Base-by-base conservation (phyloP, 2,888 invertebrate genomes). In the Drosophila mercatorum region DNA sequence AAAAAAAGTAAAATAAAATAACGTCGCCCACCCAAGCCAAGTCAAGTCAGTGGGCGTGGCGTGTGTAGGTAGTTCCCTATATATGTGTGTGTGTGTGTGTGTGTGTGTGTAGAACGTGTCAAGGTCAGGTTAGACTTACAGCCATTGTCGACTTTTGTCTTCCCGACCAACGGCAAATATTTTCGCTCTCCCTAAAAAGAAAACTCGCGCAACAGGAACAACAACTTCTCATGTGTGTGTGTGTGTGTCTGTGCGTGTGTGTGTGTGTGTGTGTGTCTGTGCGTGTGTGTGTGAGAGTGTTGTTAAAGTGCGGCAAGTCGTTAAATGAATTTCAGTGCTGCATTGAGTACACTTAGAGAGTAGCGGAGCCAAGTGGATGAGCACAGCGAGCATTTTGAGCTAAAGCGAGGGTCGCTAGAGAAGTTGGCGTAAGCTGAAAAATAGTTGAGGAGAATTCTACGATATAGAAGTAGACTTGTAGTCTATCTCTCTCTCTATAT, bases 251-350 rank as follows among this genome's bases (percentile, higher is more conserved):
- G 17, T 0, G 17, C 0, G 17, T 0, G 38, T 55, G 14, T 66
- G 61, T 46, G 56, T 46, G 38, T 49, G 17, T 17, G 46, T 36
- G 34, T 36, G 10, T 41, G 41, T 43, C 49, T 63, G 53, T 41
- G 44, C 55, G 52, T 41, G 55, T 60, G 59, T 40, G 52, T 65
- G 57, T 63, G 65, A 63, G 62, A 59, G 81, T 64, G 60, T 66
- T 72, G 81, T 79, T 89, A 79, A 81, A 89, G 89, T 87, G 84
- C 82, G 84, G 79, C 84, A 84, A 84, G 89, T 84, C 84, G 88
- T 89, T 87, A 89, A 84, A 84, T 84, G 89, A 84, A 84, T 89
- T 89, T 87, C 89, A 84, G 88, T 89, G 85, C 78, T 79, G 81
- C 78, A 80, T 80, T 80, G 73, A 78, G 81, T 60, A 78, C 88